Evolutionary conservation across 92 coral and sea anemone genomes (phyloP), one percentile per base, ranked within the genome.

Genomic region (Epizoanthus ramosus): DNA sequence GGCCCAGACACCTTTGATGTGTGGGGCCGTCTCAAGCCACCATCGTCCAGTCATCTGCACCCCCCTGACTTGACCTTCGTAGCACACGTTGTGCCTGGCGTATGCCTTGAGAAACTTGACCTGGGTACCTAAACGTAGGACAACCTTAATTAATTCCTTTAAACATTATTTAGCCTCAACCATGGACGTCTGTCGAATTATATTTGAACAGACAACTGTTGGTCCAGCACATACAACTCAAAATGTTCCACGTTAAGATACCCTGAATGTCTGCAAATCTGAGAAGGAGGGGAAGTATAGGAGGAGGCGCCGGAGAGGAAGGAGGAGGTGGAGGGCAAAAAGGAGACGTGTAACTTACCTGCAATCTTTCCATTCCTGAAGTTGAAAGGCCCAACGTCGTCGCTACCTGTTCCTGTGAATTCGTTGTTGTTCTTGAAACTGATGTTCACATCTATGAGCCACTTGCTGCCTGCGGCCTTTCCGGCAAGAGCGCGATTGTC

Each of bases 11-110:
- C 89, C 89, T 28, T 63, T 86, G 19, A 80, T 73, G 19, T 35
- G 33, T 8, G 21, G 7, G 19, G 23, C 6, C 10, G 71, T 9
- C 22, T 81, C 53, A 25, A 86, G 85, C 60, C 73, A 71, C 89
- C 89, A 86, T 24, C 86, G 86, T 13, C 86, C 89, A 3, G 64
- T 65, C 86, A 86, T 86, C 81, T 86, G 89, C 22, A 80, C 86
- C 54, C 89, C 89, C 80, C 75, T 72, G 85, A 86, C 81, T 28
- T 80, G 68, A n/a, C 89, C 86, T 0, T 61, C 75, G 14, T 86
- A 86, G n/a, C 76, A 39, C 63, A 86, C 89, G 4, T 74, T 22
- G 71, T 80, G 86, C 59, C 6, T 63, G 4, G 37, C 86, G 73
- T 86, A 86, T 8, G 83, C 43, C 60, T 86, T 86, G 15, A 50